These are phyloP conservation scores for Dysdera silvatica DNA, from an alignment of 1,140 invertebrate species.

Conservation along the genomic window DNA sequence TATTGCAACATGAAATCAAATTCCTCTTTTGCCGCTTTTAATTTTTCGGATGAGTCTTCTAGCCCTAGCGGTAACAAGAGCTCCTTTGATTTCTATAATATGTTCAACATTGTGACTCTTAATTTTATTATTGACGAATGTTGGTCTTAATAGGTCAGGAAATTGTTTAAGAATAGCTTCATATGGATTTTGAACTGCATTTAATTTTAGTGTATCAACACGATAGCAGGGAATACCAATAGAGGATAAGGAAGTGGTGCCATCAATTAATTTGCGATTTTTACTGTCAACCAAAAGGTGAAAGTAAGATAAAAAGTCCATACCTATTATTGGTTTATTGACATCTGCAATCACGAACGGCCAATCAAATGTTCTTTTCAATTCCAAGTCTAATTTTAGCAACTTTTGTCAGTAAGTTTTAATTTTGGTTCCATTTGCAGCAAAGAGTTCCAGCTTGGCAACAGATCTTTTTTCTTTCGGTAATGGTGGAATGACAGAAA, in stretches of 20 bases:
- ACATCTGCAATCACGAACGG: constrained; percentile 25
- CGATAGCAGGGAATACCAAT: no score
- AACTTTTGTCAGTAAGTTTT: constrained; percentile 13
- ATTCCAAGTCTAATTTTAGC: constrained; percentile 16
- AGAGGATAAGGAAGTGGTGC: no score
- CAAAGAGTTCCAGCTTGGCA: constrained; percentile 11
- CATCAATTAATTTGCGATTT: constrained; percentile 6
- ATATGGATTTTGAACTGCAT: no score
- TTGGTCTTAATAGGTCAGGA: constrained; percentile 3
- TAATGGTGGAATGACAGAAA: constrained; percentile 10
- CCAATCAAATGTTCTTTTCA: constrained; percentile 14
- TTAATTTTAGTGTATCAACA: no score
- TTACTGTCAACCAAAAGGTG: constrained; percentile 9
- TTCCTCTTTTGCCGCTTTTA: constrained; percentile 21
- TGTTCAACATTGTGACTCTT: constrained; percentile 19
- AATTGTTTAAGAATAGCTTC: no score
- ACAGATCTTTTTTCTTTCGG: neutral
- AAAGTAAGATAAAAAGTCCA: constrained; percentile 24
- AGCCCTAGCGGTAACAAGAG: constrained; percentile 5
- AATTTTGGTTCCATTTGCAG: constrained; percentile 26
- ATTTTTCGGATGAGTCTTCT: constrained; percentile 23
- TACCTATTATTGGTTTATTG: constrained; percentile 27
- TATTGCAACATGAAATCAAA: constrained; percentile 26
- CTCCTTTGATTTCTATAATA: constrained; percentile 26
- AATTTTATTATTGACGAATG: neutral